phyloP scores from a whole-genome alignment of 2,113 vertebrate genomes.

The Lagopus leucura region DNA sequence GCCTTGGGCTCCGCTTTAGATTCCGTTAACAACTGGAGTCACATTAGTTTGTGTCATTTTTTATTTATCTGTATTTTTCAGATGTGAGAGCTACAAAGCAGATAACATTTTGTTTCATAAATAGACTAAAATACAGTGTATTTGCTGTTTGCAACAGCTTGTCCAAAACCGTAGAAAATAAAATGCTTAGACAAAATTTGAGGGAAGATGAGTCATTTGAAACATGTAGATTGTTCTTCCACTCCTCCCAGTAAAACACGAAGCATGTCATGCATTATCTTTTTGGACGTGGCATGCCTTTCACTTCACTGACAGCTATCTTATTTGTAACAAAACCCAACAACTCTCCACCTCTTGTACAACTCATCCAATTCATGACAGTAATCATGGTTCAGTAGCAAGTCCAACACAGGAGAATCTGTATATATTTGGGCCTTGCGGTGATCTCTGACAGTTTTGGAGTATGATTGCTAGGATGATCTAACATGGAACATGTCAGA shows the following conservation, averaged over 20 bases:
- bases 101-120: not conserved
- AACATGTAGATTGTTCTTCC: not conserved
- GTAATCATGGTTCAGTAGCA: conserved; percentile 37
- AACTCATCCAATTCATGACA: conserved; percentile 26
- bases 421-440: not conserved
- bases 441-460: conserved; percentile 39
- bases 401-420: not conserved
- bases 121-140: not conserved
- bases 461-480: conserved; percentile 14
- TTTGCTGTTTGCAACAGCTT: not conserved
- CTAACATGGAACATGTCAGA: conserved; percentile 46
- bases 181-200: not conserved
- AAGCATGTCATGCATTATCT: not conserved
- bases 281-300: conserved; percentile 40
- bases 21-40: not conserved
- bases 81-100: not conserved
- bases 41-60: not conserved
- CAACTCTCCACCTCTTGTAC: not conserved
- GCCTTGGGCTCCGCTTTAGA: not conserved
- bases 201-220: not conserved
- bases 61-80: not conserved
- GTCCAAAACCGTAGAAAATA: not conserved
- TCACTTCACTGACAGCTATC: conserved; percentile 40
- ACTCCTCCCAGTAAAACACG: not conserved
- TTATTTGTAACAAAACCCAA: conserved; percentile 54